A percentile compares a stretch with the other conserved stretches of the same genome.
phyloP scores from a whole-genome alignment of 2,797 vertebrate species.

The Dendrocincla fuliginosa region DNA sequence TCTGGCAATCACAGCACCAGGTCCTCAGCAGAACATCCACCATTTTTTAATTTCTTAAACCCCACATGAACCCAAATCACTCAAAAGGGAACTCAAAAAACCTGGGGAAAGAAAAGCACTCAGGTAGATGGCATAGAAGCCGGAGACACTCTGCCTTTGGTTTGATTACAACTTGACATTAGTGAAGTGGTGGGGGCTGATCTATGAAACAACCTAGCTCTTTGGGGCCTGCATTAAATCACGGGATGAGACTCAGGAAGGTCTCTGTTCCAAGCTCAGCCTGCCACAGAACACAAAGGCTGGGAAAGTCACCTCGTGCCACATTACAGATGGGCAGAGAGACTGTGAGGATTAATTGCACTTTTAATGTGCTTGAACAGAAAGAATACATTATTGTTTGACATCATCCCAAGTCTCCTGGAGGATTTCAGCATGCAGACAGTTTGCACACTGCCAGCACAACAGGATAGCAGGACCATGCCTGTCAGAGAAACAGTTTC shows the following conservation, averaged over 20 bases:
- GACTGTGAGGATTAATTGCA: constrained; percentile 8
- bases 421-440: background rate
- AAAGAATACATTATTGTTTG: constrained; percentile 43
- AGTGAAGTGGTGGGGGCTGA: background rate
- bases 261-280: background rate
- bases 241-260: background rate
- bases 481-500: background rate
- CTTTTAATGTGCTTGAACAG: constrained; percentile 25
- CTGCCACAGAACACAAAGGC: background rate
- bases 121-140: background rate
- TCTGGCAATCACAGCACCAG: background rate
- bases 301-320: background rate
- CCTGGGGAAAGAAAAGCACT: background rate
- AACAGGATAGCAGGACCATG: background rate
- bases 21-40: background rate
- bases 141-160: background rate
- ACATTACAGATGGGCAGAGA: background rate
- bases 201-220: background rate
- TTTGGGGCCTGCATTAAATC: background rate
- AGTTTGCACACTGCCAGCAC: background rate
- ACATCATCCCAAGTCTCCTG: background rate
- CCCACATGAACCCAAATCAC: background rate
- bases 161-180: background rate
- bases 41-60: background rate
- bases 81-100: background rate